Conservation (phyloP, 2,797 vertebrate species). For the Coendou prehensilis region DNA sequence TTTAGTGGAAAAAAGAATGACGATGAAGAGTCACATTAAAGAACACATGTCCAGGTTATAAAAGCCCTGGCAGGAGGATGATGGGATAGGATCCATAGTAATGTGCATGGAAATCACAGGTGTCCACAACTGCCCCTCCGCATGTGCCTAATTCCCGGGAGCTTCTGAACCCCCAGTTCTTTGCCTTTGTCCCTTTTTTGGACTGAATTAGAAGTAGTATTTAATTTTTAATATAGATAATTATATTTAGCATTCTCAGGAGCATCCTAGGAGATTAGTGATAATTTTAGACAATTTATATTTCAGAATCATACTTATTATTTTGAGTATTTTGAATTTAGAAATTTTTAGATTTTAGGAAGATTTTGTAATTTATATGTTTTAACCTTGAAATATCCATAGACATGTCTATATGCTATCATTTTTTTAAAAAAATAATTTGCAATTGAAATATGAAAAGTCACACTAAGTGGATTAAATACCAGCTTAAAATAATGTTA, state of each 20-base stretch:
- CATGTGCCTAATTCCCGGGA: background rate
- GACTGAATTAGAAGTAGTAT: background rate
- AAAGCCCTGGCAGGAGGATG: too few relatives aligned
- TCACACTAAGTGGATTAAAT: background rate
- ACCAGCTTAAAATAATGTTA: background rate
- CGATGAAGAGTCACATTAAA: background rate
- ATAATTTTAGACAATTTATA: background rate
- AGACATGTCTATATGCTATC: background rate
- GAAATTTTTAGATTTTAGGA: background rate
- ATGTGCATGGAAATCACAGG: rapidly evolving
- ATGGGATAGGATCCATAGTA: rapidly evolving
- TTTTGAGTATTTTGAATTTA: background rate
- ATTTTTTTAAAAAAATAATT: background rate
- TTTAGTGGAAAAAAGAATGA: background rate
- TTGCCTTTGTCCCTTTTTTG: background rate
- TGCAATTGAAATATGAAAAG: background rate
- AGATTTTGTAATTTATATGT: background rate
- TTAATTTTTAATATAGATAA: background rate
- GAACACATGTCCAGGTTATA: background rate
- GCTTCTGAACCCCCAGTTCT: background rate
- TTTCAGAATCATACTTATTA: background rate
- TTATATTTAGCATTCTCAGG: background rate
- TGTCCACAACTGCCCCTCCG: too few relatives aligned
- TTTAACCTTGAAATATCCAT: background rate
- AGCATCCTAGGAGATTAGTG: background rate